phyloP scores from a whole-genome alignment of 2,113 vertebrate genomes.

The Copsychus sechellarum region DNA sequence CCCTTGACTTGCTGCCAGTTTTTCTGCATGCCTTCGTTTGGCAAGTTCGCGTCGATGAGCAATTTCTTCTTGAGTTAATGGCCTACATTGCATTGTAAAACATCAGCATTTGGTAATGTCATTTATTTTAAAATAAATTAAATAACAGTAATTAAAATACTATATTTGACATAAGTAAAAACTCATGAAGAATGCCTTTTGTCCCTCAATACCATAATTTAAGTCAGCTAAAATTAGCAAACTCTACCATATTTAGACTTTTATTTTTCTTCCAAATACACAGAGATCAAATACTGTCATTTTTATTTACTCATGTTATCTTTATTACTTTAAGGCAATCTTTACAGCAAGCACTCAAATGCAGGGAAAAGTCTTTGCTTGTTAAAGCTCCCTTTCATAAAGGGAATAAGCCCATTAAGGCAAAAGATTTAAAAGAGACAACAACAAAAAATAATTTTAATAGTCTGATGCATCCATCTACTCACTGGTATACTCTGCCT shows the following conservation, averaged over 20 bases:
- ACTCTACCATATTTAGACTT: neutral
- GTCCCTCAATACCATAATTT: neutral
- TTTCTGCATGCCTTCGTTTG: constrained; percentile 84
- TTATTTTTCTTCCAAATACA: neutral
- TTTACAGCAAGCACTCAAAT: neutral
- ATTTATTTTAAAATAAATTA: neutral
- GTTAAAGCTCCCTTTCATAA: neutral
- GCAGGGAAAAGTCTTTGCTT: neutral
- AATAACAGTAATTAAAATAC: neutral
- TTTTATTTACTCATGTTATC: neutral
- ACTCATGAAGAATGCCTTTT: neutral
- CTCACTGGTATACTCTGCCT: neutral
- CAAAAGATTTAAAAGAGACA: neutral
- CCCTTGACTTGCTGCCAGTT: constrained; percentile 71
- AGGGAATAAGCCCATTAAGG: neutral
- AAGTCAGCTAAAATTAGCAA: neutral
- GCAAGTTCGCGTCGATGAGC: constrained; percentile 82
- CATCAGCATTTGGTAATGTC: neutral
- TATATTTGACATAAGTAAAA: neutral
- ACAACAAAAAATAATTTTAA: neutral
- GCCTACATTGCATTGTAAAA: constrained; percentile 68
- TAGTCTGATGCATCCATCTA: neutral
- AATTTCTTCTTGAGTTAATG: constrained; percentile 89
- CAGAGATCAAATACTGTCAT: neutral
- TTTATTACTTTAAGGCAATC: neutral